Base-by-base conservation (phyloP, 2,888 invertebrate species). In the Unio delphinus region DNA sequence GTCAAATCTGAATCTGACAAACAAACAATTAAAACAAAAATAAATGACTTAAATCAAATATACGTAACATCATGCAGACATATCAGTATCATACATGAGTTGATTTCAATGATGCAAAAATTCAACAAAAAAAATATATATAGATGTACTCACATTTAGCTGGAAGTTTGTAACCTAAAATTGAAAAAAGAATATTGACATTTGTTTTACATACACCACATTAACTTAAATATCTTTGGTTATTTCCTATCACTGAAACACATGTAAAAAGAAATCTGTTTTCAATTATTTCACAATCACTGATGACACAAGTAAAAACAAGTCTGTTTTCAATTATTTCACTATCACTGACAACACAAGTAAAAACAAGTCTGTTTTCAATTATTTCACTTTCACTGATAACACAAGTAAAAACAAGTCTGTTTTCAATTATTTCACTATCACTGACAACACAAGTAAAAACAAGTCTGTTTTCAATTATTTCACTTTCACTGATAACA, bases 91-190 rank as follows among this genome's bases (percentile, higher is more conserved):
- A 0, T 45, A 3, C 45, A 45, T 45, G 1, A 11, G 45, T 45
- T 45, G 45, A 45, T 45, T 45, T 45, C 45, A 45, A 45, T 45
- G 45, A 45, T 11, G 45, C 45, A 45, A 45, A 45, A 45, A 55
- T 45, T 56, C 23, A 23, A 23, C 23, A 23, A 23, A 23, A 23
- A 23, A 26, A 63, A 70, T n/a, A 66, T 59, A 61, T 62, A n/a
- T 60, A 67, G 45, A 57, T 55, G 56, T 76, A 90, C 93, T 92
- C 91, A 96, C 96, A 93, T 92, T 94, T 95, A 18, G 95, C 94
- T 63, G 96, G 96, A 55, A 97, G 91, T 77, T 92, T 92, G 85
- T 96, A 96, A 26, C 94, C 90, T 80, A 76, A 26, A 85, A 82
- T 68, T 20, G 58, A 69, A 73, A 67, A 70, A 70, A 55, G 56